Evolutionary conservation across 1,140 invertebrate species (phyloP).

Genomic region (Magallana angulata): DNA sequence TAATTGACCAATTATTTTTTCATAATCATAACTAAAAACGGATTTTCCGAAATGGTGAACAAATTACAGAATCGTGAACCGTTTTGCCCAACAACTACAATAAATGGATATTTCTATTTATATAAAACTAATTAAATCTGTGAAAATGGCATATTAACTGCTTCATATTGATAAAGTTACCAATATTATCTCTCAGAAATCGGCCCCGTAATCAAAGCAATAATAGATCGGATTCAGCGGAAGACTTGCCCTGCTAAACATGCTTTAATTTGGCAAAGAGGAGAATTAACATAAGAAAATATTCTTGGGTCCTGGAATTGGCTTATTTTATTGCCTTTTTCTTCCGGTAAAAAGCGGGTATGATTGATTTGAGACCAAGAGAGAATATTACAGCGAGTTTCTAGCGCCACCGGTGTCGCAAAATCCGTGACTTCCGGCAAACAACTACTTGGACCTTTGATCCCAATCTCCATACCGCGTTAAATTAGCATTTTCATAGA

Average conservation of each 20-base stretch:
- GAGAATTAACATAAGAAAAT: slow-evolving; percentile 29
- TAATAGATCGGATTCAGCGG: background rate
- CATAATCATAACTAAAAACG: too few species aligned
- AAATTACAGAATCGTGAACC: background rate
- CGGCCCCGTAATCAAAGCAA: background rate
- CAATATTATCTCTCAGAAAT: background rate
- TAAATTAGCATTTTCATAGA: slow-evolving; percentile 28
- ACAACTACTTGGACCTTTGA: slow-evolving; percentile 22
- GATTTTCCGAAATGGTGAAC: too few species aligned
- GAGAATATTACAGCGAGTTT: slow-evolving; percentile 22
- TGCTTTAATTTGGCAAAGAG: slow-evolving; percentile 31
- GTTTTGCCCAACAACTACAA: background rate
- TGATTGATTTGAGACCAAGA: background rate
- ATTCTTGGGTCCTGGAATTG: slow-evolving; percentile 31
- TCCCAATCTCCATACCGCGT: slow-evolving; percentile 14
- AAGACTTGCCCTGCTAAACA: slow-evolving; percentile 20
- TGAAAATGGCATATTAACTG: too few species aligned
- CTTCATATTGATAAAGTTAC: slow-evolving; percentile 32
- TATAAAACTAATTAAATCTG: too few species aligned
- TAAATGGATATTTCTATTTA: too few species aligned
- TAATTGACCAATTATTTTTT: too few species aligned
- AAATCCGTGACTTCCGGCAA: slow-evolving; percentile 22
- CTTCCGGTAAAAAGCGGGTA: background rate
- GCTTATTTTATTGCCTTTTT: slow-evolving; percentile 5
- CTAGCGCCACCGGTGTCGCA: slow-evolving; percentile 4